phyloP scores from a whole-genome alignment of 2,797 vertebrate species.

The Poecile montanus region DNA sequence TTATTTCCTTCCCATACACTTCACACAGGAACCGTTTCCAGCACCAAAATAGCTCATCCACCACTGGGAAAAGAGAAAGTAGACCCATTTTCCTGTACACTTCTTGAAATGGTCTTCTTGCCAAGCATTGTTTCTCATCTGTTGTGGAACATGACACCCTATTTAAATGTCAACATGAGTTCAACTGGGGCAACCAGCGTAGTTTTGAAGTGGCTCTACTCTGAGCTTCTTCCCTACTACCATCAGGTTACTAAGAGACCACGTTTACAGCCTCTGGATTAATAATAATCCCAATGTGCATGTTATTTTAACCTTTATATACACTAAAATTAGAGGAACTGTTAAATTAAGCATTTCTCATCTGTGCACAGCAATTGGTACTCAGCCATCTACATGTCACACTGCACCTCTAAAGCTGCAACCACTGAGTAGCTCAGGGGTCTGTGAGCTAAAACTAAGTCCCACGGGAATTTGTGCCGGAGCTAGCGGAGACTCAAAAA shows the following conservation, averaged over 20 bases:
- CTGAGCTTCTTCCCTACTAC: neutral
- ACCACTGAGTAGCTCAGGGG: neutral
- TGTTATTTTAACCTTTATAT: slow-evolving; percentile 45
- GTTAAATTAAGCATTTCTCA: slow-evolving; percentile 13
- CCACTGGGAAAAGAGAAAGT: slow-evolving; percentile 71
- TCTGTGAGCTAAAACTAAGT: neutral
- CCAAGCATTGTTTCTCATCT: slow-evolving; percentile 68
- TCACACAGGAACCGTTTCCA: slow-evolving; percentile 55
- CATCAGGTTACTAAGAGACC: slow-evolving; percentile 30
- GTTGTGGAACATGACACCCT: slow-evolving; percentile 68
- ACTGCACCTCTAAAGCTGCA: neutral
- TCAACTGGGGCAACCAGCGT: slow-evolving; percentile 34
- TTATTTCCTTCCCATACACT: slow-evolving; percentile 61
- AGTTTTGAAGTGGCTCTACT: slow-evolving; percentile 29
- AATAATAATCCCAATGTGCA: slow-evolving; percentile 17
- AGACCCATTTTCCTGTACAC: slow-evolving; percentile 63
- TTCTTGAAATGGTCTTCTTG: slow-evolving; percentile 60
- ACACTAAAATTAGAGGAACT: slow-evolving; percentile 16
- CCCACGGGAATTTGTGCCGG: accelerated
- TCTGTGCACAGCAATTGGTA: neutral
- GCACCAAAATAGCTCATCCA: slow-evolving; percentile 59
- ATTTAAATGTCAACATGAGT: slow-evolving; percentile 68
- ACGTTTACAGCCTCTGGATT: slow-evolving; percentile 31
- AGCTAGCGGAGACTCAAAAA: neutral
- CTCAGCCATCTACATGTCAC: neutral